These are phyloP conservation scores for Oreocharis arfaki DNA, from an alignment of 2,113 vertebrate genomes.

Conservation along the genomic window DNA sequence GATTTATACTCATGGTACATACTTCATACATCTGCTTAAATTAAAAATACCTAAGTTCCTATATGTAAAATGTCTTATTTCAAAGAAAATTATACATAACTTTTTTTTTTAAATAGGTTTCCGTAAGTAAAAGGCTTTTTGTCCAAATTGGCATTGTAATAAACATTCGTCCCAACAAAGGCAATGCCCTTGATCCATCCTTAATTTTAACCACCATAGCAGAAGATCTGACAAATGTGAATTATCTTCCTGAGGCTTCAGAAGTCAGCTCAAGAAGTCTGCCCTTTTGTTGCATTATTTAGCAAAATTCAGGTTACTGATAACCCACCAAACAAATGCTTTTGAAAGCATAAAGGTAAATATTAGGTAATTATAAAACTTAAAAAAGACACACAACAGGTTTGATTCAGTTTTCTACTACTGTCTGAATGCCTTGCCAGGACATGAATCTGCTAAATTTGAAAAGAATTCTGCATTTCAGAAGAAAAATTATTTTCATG, in stretches of 20 bases:
- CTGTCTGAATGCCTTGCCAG: neutral
- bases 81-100: accelerated
- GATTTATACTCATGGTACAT: neutral
- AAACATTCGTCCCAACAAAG: neutral
- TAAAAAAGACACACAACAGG: neutral
- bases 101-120: neutral
- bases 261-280: neutral
- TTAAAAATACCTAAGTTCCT: neutral
- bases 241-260: neutral
- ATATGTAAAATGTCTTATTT: neutral
- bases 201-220: neutral
- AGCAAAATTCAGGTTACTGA: neutral
- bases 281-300: neutral
- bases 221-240: neutral
- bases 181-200: neutral
- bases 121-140: neutral
- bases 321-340: neutral
- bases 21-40: neutral
- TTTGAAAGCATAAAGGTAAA: neutral
- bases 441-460: neutral
- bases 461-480: neutral
- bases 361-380: neutral
- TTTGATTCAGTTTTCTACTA: neutral
- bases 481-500: neutral
- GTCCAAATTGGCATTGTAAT: neutral